phyloP scores from a whole-genome alignment of 2,888 invertebrate species.

The Hydrotaea cyrtoneurina region DNA sequence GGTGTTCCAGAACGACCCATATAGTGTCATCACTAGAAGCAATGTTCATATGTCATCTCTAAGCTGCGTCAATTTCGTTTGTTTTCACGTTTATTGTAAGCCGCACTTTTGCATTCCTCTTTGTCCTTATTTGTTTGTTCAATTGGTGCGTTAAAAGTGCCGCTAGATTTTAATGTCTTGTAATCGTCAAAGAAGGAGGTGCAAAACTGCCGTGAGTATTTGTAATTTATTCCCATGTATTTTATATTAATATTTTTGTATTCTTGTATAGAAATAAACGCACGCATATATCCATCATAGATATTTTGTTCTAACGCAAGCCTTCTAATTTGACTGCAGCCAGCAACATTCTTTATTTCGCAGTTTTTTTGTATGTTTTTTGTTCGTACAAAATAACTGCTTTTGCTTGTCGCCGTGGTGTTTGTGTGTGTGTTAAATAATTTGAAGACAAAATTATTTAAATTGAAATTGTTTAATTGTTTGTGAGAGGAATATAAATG shows the following conservation, averaged over 20 bases:
- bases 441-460: background rate
- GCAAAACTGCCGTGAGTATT: constrained; percentile 40
- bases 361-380: background rate
- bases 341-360: background rate
- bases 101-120: background rate
- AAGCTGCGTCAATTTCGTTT: too few relatives aligned
- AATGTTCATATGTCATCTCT: too few relatives aligned
- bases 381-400: background rate
- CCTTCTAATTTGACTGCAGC: background rate
- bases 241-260: background rate
- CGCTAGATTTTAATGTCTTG: background rate
- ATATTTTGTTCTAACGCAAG: background rate
- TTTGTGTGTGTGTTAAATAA: background rate
- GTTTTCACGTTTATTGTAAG: too few relatives aligned
- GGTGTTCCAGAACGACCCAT: too few relatives aligned
- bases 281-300: too few relatives aligned
- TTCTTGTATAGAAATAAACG: constrained; percentile 34
- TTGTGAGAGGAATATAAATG: too few relatives aligned
- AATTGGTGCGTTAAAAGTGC: background rate
- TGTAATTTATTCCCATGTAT: too few relatives aligned
- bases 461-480: too few relatives aligned
- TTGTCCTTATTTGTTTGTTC: background rate
- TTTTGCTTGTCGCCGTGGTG: background rate
- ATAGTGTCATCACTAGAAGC: too few relatives aligned
- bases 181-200: background rate